These are phyloP conservation scores for Temnothorax unifasciatus DNA, from an alignment of 2,888 invertebrate genomes.

Conservation along the genomic window DNA sequence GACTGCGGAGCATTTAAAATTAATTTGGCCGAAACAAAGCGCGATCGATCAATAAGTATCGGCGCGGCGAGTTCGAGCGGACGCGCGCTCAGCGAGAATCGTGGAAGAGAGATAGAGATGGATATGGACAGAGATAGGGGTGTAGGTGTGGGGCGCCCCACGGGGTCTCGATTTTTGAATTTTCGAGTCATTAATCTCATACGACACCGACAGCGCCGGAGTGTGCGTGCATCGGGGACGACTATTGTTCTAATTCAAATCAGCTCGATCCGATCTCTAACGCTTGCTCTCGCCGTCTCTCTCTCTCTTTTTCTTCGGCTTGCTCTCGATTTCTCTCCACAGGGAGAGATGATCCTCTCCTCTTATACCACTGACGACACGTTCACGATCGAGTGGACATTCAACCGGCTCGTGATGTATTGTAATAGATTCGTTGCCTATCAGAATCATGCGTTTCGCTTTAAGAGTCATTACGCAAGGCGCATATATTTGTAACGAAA, in stretches of 20 bases:
- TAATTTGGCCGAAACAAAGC: conserved; percentile 79
- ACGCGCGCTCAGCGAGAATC: conserved; percentile 57
- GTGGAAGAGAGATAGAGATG: conserved; percentile 17
- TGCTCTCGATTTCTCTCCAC: conserved; percentile 33
- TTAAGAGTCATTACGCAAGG: conserved; percentile 72
- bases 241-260: conserved; percentile 82
- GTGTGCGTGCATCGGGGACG: conserved; percentile 72
- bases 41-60: conserved; percentile 80
- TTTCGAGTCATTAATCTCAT: conserved; percentile 81
- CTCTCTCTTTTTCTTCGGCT: conserved; percentile 5
- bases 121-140: conserved; percentile 36
- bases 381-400: conserved; percentile 61
- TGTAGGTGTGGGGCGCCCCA: conserved; percentile 79
- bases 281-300: conserved; percentile 60
- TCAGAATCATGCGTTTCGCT: conserved; percentile 72
- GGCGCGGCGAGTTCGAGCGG: conserved; percentile 71
- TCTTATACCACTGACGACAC: conserved; percentile 57
- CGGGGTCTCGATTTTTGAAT: conserved; percentile 81
- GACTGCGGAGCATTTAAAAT: conserved; percentile 75
- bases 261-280: conserved; percentile 75
- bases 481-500: conserved; percentile 68
- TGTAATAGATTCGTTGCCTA: conserved; percentile 76
- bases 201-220: conserved; percentile 77
- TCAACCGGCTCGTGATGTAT: conserved; percentile 71
- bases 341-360: conserved; percentile 37